A percentile compares a stretch with the other conserved stretches of the same genome.
Evolutionary conservation across 2,888 invertebrate genomes (phyloP).

Genomic region (Noctua comes): DNA sequence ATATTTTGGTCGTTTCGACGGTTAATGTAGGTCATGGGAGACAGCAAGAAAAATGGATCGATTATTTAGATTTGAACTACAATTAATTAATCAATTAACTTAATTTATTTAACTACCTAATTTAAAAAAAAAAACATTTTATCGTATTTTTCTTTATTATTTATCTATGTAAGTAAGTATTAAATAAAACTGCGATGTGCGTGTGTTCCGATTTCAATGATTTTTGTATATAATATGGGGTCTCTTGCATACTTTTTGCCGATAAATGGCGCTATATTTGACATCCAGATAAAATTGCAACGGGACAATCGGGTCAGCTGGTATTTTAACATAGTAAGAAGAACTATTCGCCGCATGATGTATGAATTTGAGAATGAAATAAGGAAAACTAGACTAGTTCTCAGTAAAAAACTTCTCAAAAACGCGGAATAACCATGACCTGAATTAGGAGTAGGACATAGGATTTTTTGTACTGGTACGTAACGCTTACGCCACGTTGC

Average conservation of each 20-base stretch:
- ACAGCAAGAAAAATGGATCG: constrained; percentile 8
- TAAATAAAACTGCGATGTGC: background rate
- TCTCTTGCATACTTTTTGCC: background rate
- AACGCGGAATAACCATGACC: background rate
- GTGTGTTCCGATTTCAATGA: background rate
- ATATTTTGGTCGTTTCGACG: background rate
- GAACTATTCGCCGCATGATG: background rate
- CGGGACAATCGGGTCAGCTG: background rate
- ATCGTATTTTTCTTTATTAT: background rate
- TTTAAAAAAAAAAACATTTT: background rate
- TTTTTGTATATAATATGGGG: background rate
- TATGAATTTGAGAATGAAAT: background rate
- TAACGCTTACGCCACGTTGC: background rate
- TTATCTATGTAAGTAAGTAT: background rate
- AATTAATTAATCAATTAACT: background rate
- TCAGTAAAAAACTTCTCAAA: background rate
- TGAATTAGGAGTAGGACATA: background rate
- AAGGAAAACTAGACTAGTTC: background rate
- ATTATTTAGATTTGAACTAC: constrained; percentile 10
- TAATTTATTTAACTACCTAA: too few relatives aligned
- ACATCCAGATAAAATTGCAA: background rate
- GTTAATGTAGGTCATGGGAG: constrained; percentile 16
- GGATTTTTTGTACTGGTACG: background rate
- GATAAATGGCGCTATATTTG: background rate
- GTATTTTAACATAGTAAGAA: background rate